Conservation (phyloP, 2,113 vertebrate genomes). For the Columbina picui region DNA sequence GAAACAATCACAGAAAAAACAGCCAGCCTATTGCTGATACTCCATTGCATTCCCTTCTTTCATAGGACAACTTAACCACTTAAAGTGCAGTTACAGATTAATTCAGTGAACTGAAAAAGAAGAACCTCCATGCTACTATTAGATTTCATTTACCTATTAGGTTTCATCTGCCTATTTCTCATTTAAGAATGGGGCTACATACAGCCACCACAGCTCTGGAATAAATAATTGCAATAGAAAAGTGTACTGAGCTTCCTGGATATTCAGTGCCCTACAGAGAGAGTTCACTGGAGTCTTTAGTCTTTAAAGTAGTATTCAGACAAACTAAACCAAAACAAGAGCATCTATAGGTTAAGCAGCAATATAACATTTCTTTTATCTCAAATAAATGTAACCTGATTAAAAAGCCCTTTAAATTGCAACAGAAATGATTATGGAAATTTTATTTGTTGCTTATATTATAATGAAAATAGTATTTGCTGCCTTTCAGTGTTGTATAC, state of each 20-base stretch:
- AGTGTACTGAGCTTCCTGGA: background rate
- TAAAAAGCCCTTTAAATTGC: background rate
- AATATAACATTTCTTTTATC: background rate
- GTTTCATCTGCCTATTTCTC: background rate
- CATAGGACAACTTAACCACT: background rate
- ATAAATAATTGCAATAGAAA: background rate
- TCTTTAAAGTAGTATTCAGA: background rate
- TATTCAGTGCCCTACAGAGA: background rate
- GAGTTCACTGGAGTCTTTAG: background rate
- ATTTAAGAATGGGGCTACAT: background rate
- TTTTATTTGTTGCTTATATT: background rate
- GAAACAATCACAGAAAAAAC: background rate
- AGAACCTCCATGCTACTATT: rapidly evolving
- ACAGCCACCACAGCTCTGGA: background rate
- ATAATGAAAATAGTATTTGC: background rate
- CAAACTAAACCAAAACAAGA: background rate
- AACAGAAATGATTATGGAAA: background rate
- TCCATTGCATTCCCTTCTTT: background rate
- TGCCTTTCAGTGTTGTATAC: background rate
- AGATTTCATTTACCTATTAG: background rate
- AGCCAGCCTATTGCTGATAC: background rate
- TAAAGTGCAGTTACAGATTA: background rate
- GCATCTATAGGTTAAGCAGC: background rate
- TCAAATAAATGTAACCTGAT: background rate
- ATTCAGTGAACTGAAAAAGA: background rate